Conservation (phyloP, 2,113 vertebrate species). For the Poeciliopsis turrubarensis region DNA sequence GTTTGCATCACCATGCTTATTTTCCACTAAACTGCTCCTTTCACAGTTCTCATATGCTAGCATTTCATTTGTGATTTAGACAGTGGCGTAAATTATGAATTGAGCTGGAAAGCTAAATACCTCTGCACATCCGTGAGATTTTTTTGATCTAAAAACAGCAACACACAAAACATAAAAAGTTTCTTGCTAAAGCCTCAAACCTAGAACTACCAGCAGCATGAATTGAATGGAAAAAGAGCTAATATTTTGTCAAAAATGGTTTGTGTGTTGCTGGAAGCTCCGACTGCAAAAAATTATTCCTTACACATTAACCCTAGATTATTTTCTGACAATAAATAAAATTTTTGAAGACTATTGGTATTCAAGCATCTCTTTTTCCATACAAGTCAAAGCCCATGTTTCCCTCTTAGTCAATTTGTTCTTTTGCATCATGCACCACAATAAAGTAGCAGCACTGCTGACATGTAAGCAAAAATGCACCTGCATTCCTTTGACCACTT, state of each 20-base stretch:
- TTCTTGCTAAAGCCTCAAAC: no score
- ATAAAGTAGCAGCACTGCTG: slow-evolving; percentile 17
- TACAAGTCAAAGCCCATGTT: background rate
- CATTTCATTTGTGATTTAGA: background rate
- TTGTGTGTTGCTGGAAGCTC: background rate
- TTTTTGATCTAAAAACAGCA: background rate
- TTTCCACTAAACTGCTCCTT: background rate
- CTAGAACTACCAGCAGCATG: background rate
- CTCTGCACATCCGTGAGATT: background rate
- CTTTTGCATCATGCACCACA: slow-evolving; percentile 31
- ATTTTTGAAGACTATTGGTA: background rate
- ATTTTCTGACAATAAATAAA: no score
- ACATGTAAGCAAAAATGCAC: slow-evolving; percentile 7
- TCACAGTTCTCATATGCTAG: background rate
- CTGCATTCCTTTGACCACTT: slow-evolving; percentile 43
- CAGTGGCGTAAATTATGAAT: background rate
- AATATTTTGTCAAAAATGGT: background rate
- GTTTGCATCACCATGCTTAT: background rate
- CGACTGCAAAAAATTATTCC: background rate
- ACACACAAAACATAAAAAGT: background rate
- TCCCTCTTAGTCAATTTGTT: background rate
- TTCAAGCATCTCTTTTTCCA: slow-evolving; percentile 17
- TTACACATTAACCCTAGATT: background rate
- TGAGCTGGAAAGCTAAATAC: background rate
- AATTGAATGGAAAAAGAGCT: background rate